Base-by-base conservation (phyloP, 2,797 vertebrate genomes). In the Loris lydekkerianus region DNA sequence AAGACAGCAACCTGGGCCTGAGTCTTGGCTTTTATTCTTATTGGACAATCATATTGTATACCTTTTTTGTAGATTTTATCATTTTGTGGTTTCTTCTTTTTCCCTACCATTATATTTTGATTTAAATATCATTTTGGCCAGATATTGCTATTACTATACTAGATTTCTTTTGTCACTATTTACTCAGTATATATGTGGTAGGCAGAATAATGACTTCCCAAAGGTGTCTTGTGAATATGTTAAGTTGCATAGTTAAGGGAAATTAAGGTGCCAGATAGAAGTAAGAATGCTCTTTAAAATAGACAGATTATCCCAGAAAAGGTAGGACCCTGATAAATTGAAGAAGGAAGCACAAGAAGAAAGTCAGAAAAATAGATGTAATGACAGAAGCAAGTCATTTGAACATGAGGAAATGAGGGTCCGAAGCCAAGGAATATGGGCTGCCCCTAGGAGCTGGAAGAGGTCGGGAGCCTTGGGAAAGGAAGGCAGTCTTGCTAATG, bases 11-110 rank as follows among this genome's bases (percentile, higher is more conserved):
- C 8, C 72, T 63, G 34, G 29, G 73, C 23, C 67, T 58, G 94
- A 77, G 46, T 31, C 46, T 72, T 77, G 37, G 49, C 73, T 96
- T 78, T 94, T 34, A 89, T 91, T 87, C 78, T 95, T 83, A 76
- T 27, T 46, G 56, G 70, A n/a, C 53, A 53, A 89, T 95, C 25
- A 72, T 5, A 56, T 43, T 87, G 29, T 53, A 11, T 63, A 73
- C 80, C 21, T 84, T 84, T 53, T 86, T 46, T 49, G 43, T 84
- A 78, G 56, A 89, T 95, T 96, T 77, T 78, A 85, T 94, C 60
- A 86, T 89, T 93, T 72, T 69, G 8, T 14, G 69, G 14, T 72
- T 80, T 89, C 49, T 69, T 60, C 37, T 18, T 93, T 93, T 91
- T 81, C 37, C 73, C 17, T 69, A 58, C 23, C 40, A 58, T 63